These are phyloP conservation scores for Phoxinus phoxinus DNA, from an alignment of 2,113 vertebrate genomes.

Conservation along the genomic window DNA sequence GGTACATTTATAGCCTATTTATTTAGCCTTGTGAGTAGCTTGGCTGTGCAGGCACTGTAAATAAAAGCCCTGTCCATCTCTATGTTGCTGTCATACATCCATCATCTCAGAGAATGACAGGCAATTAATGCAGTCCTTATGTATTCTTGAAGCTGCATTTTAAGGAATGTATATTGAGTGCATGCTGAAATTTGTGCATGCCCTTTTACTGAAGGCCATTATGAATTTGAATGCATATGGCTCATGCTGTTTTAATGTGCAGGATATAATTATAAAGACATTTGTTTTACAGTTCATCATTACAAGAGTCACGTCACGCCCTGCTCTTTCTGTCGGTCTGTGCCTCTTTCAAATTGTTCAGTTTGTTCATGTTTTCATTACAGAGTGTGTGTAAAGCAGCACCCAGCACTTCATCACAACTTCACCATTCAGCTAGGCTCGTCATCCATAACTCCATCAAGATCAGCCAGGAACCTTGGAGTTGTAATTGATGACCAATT, in stretches of 20 bases:
- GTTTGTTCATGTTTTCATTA: not conserved
- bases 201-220: not conserved
- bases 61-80: not conserved
- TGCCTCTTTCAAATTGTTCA: not conserved
- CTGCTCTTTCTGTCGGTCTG: not conserved
- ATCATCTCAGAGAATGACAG: conserved; percentile 4
- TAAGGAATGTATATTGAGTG: not conserved
- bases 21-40: not conserved
- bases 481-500: too few relatives aligned
- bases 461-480: too few relatives aligned
- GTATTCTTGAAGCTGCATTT: not conserved
- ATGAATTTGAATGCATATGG: not conserved
- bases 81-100: not conserved
- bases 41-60: not conserved
- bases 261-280: not conserved
- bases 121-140: not conserved
- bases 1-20: not conserved
- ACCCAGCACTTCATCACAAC: too few relatives aligned
- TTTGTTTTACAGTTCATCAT: not conserved
- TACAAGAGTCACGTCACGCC: not conserved
- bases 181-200: not conserved
- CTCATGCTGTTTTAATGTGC: conserved; percentile 23
- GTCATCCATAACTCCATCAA: too few relatives aligned
- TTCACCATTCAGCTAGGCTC: too few relatives aligned
- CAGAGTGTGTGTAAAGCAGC: not conserved